These are phyloP conservation scores for Karalla daura DNA, from an alignment of 2,797 vertebrate species.

Conservation along the genomic window DNA sequence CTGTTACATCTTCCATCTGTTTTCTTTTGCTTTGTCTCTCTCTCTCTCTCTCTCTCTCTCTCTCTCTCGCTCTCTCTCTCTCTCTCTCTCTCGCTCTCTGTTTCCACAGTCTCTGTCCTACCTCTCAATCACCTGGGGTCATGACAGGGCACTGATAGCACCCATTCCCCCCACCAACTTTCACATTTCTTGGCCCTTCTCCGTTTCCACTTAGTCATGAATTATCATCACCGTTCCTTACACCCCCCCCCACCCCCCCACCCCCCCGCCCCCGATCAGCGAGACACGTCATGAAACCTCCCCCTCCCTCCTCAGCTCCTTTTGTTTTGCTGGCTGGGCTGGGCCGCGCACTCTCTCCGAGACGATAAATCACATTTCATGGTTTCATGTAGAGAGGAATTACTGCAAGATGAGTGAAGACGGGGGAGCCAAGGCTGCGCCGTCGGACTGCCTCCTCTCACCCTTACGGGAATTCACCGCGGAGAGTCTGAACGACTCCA, in stretches of 20 bases:
- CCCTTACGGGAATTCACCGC: neutral
- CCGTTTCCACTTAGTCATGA: slow-evolving; percentile 61
- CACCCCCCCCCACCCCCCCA: slow-evolving; percentile 46
- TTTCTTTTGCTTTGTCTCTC: slow-evolving; percentile 9
- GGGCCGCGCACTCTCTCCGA: neutral
- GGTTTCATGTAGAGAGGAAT: slow-evolving; percentile 10
- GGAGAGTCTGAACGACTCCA: neutral
- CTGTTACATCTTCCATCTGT: neutral
- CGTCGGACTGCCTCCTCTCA: slow-evolving; percentile 1
- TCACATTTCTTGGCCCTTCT: slow-evolving; percentile 38
- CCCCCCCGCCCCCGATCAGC: slow-evolving; percentile 36
- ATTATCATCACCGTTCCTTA: slow-evolving; percentile 42
- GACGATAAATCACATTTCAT: slow-evolving; percentile 35
- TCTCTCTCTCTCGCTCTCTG: neutral
- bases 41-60: neutral
- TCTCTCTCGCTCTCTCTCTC: no score
- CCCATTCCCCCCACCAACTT: slow-evolving; percentile 45
- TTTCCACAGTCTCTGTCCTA: slow-evolving; percentile 1
- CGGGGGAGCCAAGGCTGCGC: neutral
- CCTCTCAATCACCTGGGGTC: neutral
- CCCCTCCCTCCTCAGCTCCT: slow-evolving; percentile 34
- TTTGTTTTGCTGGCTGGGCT: slow-evolving; percentile 26
- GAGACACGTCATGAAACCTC: slow-evolving; percentile 51
- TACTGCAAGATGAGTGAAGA: slow-evolving; percentile 16
- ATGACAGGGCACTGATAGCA: slow-evolving; percentile 26